Percentiles rank a stretch among this genome's conserved stretches.
These are phyloP conservation scores for Eulemur rufifrons DNA, from an alignment of 2,113 vertebrate genomes.

Conservation along the genomic window DNA sequence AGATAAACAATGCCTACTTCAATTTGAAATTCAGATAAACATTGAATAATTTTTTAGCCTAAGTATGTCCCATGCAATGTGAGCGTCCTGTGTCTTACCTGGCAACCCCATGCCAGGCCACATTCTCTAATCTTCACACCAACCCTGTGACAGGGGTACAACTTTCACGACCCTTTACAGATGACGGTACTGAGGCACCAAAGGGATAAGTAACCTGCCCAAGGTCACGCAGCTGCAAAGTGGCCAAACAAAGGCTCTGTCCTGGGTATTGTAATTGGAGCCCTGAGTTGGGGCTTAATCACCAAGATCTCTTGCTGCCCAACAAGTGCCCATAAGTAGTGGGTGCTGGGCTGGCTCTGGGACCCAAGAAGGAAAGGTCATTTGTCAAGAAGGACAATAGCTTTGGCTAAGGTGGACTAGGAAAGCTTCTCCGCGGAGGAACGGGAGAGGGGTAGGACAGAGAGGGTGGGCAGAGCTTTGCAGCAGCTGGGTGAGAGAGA, in stretches of 20 bases:
- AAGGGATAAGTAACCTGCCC: neutral
- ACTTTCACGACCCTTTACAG: neutral
- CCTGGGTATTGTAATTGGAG: neutral
- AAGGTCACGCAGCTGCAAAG: neutral
- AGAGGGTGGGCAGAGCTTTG: no score
- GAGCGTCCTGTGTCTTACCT: neutral
- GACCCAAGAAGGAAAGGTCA: neutral
- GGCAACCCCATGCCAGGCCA: neutral
- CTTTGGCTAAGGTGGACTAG: neutral
- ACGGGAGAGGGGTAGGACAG: neutral
- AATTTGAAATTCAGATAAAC: slow-evolving; percentile 10
- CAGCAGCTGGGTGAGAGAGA: neutral
- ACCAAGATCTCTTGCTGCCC: neutral
- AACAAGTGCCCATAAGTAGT: neutral
- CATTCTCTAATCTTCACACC: neutral
- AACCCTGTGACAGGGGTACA: no score
- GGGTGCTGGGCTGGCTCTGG: neutral
- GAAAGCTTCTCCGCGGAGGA: neutral
- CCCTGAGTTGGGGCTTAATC: neutral
- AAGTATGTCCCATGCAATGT: no score
- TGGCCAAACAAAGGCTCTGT: neutral
- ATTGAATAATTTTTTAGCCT: neutral
- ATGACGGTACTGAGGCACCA: neutral
- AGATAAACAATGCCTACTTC: neutral
- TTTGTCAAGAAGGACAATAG: neutral